These are phyloP conservation scores for Hirtodrosophila duncani DNA, from an alignment of 2,888 invertebrate genomes.

Conservation along the genomic window DNA sequence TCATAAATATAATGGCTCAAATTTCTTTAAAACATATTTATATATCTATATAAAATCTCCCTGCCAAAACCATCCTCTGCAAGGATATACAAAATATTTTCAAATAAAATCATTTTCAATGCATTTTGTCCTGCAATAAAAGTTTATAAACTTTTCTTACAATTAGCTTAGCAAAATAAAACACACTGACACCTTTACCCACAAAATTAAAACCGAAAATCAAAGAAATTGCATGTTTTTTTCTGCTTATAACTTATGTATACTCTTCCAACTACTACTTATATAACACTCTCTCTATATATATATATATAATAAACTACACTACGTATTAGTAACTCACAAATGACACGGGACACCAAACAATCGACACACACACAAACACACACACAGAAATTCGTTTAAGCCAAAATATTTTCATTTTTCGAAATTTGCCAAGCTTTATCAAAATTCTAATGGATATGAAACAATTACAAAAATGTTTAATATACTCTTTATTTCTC, in stretches of 20 bases:
- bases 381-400: constrained; percentile 36
- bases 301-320: constrained; percentile 34
- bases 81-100: constrained; percentile 14
- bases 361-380: constrained; percentile 17
- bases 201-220: constrained; percentile 13
- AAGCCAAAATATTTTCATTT: constrained; percentile 46
- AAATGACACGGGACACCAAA: constrained; percentile 9
- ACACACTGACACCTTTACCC: background rate
- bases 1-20: too few species aligned
- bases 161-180: constrained; percentile 21
- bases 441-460: constrained; percentile 56
- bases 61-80: constrained; percentile 11
- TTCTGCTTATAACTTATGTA: constrained; percentile 42
- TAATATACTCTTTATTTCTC: constrained; percentile 70
- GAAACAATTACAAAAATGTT: constrained; percentile 63
- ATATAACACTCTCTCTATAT: constrained; percentile 20
- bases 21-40: background rate
- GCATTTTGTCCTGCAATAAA: constrained; percentile 16
- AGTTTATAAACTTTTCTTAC: background rate
- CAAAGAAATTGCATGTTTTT: constrained; percentile 37
- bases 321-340: constrained; percentile 42
- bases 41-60: background rate
- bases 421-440: constrained; percentile 50
- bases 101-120: constrained; percentile 7
- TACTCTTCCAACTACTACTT: constrained; percentile 46